A percentile compares a stretch with the other conserved stretches of the same genome.
These are phyloP conservation scores for Thaumetopoea pityocampa DNA, from an alignment of 1,140 invertebrate species.

Conservation along the genomic window DNA sequence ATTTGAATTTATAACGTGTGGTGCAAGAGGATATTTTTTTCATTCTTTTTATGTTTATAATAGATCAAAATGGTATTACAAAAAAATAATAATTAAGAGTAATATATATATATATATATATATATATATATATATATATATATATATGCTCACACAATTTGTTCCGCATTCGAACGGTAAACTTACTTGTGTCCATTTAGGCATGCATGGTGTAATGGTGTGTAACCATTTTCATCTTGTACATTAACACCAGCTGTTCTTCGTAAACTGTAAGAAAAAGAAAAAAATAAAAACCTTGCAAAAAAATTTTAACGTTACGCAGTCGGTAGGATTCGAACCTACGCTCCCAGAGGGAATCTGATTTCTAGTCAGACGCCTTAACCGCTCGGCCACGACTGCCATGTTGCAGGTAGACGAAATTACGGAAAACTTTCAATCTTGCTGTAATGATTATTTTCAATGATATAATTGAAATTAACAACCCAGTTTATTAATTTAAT, in stretches of 20 bases:
- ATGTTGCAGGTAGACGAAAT: conserved; percentile 1
- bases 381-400: conserved; percentile 90
- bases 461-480: no score
- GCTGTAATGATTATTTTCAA: not conserved
- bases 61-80: not conserved
- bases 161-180: not conserved
- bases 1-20: no score
- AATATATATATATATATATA: no score
- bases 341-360: conserved; percentile 90
- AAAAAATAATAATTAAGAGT: no score
- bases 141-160: not conserved
- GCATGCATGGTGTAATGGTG: conserved; percentile 95
- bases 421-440: not conserved
- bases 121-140: not conserved
- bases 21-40: no score
- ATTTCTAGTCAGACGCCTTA: conserved; percentile 92
- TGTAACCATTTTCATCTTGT: conserved; percentile 95
- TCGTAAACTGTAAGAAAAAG: conserved; percentile 83
- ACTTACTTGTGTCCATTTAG: conserved; percentile 95
- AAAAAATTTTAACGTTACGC: conserved; percentile 76
- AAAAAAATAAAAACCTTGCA: conserved; percentile 24
- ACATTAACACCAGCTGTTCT: conserved; percentile 93
- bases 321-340: conserved; percentile 91
- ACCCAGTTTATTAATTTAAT: no score
- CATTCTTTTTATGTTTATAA: no score